Percentiles rank a stretch among this genome's conserved stretches.
Evolutionary conservation across 2,797 vertebrate species (phyloP).

Genomic region (Calcarius lapponicus): DNA sequence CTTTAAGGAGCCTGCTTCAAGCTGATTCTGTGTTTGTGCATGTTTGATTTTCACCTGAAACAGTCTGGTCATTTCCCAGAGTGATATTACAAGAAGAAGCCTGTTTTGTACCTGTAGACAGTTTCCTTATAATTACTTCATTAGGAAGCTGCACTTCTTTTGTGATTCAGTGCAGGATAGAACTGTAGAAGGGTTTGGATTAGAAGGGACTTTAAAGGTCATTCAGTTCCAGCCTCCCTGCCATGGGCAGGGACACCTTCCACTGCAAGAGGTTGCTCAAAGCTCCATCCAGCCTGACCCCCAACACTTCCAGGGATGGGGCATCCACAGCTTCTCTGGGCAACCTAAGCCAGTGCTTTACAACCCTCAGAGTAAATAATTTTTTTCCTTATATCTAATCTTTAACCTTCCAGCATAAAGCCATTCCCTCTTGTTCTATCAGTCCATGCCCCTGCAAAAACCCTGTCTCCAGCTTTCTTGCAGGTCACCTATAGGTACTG

Average conservation of each 20-base stretch:
- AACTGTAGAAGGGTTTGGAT: neutral
- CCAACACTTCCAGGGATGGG: neutral
- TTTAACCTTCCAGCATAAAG: neutral
- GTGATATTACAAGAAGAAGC: neutral
- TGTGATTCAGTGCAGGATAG: neutral
- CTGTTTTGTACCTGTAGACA: neutral
- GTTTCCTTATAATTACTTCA: conserved; percentile 34
- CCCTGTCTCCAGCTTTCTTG: neutral
- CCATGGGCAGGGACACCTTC: neutral
- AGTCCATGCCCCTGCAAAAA: neutral
- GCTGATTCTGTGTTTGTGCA: neutral
- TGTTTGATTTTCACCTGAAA: conserved; percentile 15
- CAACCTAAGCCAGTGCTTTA: neutral
- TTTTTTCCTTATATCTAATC: neutral
- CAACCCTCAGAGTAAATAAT: neutral
- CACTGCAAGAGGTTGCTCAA: neutral
- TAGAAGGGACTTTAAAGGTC: neutral
- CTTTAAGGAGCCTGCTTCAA: neutral
- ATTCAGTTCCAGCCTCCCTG: neutral
- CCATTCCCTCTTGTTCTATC: neutral
- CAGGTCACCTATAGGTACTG: neutral
- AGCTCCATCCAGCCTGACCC: neutral
- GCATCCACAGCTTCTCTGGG: neutral
- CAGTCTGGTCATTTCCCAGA: neutral
- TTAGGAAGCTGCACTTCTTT: neutral